These are phyloP conservation scores for Margaritifera margaritifera DNA, from an alignment of 2,888 invertebrate species.

Conservation along the genomic window DNA sequence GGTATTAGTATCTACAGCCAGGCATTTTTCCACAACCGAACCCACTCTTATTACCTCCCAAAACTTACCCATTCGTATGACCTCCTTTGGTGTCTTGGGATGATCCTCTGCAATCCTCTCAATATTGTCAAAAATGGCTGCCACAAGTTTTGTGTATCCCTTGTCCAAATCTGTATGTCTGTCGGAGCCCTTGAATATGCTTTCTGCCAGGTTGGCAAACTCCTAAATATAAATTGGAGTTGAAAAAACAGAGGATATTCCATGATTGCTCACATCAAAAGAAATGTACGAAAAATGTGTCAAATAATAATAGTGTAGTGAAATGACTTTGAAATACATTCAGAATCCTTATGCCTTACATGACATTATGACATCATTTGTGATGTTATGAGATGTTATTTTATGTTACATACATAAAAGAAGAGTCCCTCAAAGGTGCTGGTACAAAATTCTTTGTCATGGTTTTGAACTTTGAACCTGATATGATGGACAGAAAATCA, in stretches of 20 bases:
- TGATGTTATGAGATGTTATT: too few species aligned
- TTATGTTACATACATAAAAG: too few species aligned
- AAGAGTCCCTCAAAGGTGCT: too few species aligned
- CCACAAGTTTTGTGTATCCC: slow-evolving; percentile 75
- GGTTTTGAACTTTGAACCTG: too few species aligned
- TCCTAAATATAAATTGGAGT: slow-evolving; percentile 73
- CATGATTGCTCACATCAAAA: too few species aligned
- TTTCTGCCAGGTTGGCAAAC: slow-evolving; percentile 89
- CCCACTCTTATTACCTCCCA: neutral
- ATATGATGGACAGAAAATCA: too few species aligned
- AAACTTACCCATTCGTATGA: slow-evolving; percentile 86
- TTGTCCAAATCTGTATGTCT: slow-evolving; percentile 76
- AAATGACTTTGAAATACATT: neutral
- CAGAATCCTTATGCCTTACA: neutral
- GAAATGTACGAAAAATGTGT: neutral
- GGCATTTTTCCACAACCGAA: neutral
- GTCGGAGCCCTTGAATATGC: slow-evolving; percentile 88
- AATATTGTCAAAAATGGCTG: slow-evolving; percentile 88
- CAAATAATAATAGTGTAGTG: neutral
- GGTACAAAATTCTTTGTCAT: too few species aligned
- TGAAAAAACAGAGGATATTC: neutral
- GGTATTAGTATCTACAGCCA: neutral
- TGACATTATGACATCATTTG: neutral
- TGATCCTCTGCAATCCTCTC: slow-evolving; percentile 85
- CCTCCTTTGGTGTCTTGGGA: slow-evolving; percentile 92